Evolutionary conservation across 2,113 vertebrate species (phyloP).

Genomic region (Nerophis ophidion): DNA sequence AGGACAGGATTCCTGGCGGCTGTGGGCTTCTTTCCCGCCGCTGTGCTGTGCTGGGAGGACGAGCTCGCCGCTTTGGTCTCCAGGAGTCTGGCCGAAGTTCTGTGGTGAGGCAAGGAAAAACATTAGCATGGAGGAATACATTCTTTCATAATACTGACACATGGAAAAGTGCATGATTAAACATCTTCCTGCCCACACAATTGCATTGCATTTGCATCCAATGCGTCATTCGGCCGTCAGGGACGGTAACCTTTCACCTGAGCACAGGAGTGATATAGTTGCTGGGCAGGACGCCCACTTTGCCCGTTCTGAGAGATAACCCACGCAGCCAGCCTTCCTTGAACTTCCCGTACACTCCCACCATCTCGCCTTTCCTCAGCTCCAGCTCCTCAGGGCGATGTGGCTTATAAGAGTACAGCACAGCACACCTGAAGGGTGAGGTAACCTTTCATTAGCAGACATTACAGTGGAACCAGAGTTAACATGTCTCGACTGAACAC

Average conservation of each 20-base stretch:
- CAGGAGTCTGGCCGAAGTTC: constrained; percentile 73
- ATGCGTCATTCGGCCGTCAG: constrained; percentile 10
- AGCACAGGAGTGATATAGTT: constrained; percentile 85
- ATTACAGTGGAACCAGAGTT: too few species aligned
- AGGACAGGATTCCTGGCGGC: constrained; percentile 59
- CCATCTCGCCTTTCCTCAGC: constrained; percentile 87
- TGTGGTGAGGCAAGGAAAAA: constrained; percentile 41
- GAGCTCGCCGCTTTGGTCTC: constrained; percentile 60
- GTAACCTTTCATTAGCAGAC: background rate
- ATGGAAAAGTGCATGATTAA: constrained; percentile 1
- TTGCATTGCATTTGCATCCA: constrained; percentile 14
- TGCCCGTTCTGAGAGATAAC: constrained; percentile 84
- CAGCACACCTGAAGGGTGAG: constrained; percentile 75
- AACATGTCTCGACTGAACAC: too few species aligned
- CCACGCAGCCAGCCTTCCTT: constrained; percentile 90
- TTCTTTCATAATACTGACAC: background rate
- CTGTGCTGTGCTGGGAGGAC: constrained; percentile 40
- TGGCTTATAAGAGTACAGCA: constrained; percentile 80
- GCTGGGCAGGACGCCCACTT: constrained; percentile 85
- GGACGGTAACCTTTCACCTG: constrained; percentile 70
- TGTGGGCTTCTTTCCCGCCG: constrained; percentile 56
- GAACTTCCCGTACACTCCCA: constrained; percentile 84
- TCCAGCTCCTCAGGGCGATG: constrained; percentile 81
- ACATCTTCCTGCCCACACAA: constrained; percentile 12
- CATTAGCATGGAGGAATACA: constrained; percentile 3